Conservation (phyloP, 2,888 invertebrate species). For the Eilema griseolum region DNA sequence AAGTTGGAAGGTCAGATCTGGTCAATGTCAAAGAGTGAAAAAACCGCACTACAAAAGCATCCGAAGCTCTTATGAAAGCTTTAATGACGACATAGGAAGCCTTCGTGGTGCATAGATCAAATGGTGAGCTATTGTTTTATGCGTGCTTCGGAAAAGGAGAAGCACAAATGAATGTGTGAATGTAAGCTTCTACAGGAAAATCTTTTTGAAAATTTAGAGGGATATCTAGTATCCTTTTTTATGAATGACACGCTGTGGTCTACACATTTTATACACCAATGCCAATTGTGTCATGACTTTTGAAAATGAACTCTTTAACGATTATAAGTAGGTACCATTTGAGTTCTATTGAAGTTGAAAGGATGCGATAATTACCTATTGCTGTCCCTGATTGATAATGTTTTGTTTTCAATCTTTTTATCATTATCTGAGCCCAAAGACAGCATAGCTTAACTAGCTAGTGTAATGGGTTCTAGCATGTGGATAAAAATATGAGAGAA, state of each 20-base stretch:
- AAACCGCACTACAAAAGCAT: not conserved
- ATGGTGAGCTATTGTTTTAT: too few species aligned
- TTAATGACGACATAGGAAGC: not conserved
- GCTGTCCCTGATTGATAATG: fast-evolving
- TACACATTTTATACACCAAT: not conserved
- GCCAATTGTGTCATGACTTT: not conserved
- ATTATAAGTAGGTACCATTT: not conserved
- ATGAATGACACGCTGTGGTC: too few species aligned
- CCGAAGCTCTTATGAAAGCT: not conserved
- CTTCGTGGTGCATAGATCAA: not conserved
- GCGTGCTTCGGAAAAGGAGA: too few species aligned
- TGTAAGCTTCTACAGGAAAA: not conserved
- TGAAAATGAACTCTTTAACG: not conserved
- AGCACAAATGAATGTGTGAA: not conserved
- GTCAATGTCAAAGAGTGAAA: not conserved
- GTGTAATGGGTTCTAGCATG: too few species aligned
- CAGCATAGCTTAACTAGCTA: too few species aligned
- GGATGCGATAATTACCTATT: not conserved
- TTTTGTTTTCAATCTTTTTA: too few species aligned
- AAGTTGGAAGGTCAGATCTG: not conserved
- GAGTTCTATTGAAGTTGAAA: not conserved
- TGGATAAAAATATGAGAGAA: too few species aligned
- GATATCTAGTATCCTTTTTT: too few species aligned
- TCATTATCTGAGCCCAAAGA: too few species aligned
- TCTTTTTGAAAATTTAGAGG: not conserved